Evolutionary conservation across 2,797 vertebrate species (phyloP).

Genomic region (Tangara arthus): DNA sequence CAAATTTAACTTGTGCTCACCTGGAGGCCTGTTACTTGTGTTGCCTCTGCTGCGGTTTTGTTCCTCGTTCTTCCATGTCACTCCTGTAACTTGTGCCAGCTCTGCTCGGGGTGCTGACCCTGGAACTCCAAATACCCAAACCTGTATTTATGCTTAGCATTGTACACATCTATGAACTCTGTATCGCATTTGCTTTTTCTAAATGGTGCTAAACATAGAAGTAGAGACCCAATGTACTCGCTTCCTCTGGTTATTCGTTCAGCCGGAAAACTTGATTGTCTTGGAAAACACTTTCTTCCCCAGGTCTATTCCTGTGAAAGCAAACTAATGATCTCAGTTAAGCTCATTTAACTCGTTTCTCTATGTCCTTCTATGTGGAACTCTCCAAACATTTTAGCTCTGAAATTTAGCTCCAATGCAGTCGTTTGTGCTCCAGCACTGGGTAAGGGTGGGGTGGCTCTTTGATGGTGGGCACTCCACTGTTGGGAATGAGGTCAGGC

Average conservation of each 20-base stretch:
- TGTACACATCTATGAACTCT: background rate
- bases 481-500: background rate
- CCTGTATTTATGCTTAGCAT: background rate
- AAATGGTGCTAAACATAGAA: background rate
- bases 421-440: accelerated
- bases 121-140: background rate
- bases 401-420: background rate
- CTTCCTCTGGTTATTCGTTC: background rate
- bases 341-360: background rate
- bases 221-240: background rate
- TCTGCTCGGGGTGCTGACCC: background rate
- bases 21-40: background rate
- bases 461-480: background rate
- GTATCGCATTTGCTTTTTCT: background rate
- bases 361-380: background rate
- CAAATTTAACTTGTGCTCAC: background rate
- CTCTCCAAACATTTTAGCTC: background rate
- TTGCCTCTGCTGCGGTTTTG: background rate
- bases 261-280: background rate
- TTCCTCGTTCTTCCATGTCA: background rate
- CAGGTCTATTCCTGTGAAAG: background rate
- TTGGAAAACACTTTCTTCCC: background rate
- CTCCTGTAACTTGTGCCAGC: background rate
- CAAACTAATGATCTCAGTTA: background rate
- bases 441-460: background rate